Evolutionary conservation across 2,888 invertebrate species (phyloP), one percentile per base, ranked within the genome.

Genomic region (Deilephila elpenor): DNA sequence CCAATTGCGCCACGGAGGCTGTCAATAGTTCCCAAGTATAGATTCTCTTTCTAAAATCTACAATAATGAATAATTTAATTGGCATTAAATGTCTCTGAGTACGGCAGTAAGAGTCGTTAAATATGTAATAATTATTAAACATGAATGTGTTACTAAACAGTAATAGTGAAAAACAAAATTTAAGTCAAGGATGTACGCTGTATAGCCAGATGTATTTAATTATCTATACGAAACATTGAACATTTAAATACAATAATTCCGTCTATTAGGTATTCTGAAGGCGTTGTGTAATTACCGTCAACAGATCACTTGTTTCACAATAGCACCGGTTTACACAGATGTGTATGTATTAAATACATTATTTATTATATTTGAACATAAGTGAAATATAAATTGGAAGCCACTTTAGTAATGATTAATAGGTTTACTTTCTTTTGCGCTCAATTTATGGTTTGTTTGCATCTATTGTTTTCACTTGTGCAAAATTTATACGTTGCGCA

Each of bases 121-220:
- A 14, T 44, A 0, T 44, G 14, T 44, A 44, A 14, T 44, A 14
- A 44, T 14, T 44, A 44, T 14, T 44, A 44, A 44, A 44, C 11
- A 44, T 3, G 11, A 44, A 11, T 44, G 11, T 3, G 44, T 44
- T 1, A 44, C 3, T 44, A 4, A 14, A 44, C 11, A 14, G 2
- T 14, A 14, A 32, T 14, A 44, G 6, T n/a, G 17, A 29, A 32
- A n/a, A 11, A 64, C 37, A 34, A 25, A 34, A 62, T 32, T 34
- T 32, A 8, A 34, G 37, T 34, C 64, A 64, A 64, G 37, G 64
- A 37, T 37, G n/a, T 34, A 37, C 8, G 20, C 11, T 64, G 11
- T 37, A 8, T 34, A 64, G 6, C 11, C 64, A 64, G 64, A 64
- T 64, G 37, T 61, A 37, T 37, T 64, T 29, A 25, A 59, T 20